Conservation (phyloP, 2,888 invertebrate genomes). For the Lysandra coridon region DNA sequence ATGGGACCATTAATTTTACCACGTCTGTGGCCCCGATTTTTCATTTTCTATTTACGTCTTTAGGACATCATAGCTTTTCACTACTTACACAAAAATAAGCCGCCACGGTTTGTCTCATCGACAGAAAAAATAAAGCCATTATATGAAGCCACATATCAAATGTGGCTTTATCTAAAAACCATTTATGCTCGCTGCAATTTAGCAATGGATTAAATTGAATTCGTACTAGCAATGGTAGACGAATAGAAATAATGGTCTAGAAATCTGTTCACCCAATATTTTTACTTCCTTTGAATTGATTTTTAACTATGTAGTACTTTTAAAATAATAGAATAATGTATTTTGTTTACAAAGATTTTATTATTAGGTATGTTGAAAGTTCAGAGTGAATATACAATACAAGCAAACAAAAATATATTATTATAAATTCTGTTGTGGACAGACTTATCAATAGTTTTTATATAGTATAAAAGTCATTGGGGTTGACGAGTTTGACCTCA, state of each 20-base stretch:
- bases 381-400: too few species aligned
- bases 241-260: constrained; percentile 12
- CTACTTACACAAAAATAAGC: background rate
- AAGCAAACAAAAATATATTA: background rate
- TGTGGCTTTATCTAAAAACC: constrained; percentile 13
- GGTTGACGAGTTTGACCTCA: background rate
- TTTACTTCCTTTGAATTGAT: background rate
- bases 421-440: background rate
- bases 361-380: too few species aligned
- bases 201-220: constrained; percentile 10
- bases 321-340: background rate
- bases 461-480: background rate
- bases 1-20: too few species aligned
- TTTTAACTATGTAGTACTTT: background rate
- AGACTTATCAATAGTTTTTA: background rate
- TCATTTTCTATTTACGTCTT: background rate
- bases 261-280: background rate
- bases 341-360: background rate
- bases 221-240: background rate
- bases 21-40: too few species aligned
- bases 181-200: constrained; percentile 15
- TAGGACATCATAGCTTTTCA: background rate
- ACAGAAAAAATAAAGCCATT: constrained; percentile 1
- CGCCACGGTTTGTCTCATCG: background rate
- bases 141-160: background rate